Base-by-base conservation (phyloP, 2,113 vertebrate species). In the Jaculus jaculus region DNA sequence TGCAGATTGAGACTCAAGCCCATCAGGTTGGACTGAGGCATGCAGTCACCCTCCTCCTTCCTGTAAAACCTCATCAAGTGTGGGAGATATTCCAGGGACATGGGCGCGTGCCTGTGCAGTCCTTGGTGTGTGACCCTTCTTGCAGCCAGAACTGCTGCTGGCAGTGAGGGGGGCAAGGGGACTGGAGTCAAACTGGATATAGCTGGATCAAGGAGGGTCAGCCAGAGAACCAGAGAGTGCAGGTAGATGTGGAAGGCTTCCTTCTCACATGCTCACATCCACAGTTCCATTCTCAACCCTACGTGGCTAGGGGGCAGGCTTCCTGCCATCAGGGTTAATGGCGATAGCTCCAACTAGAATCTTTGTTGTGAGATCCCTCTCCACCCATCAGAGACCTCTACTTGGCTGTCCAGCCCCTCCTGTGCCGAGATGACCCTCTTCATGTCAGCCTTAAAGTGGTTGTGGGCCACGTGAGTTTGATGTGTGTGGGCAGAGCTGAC, bases 1-100 rank as follows among this genome's bases (percentile, higher is more conserved):
- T 98, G 98, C 98, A 99, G 99, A 98, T 99, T 99, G 99, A 99
- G 99, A 98, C 81, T 97, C 97, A 98, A 98, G 97, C 98, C 96
- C 95, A 96, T 98, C 97, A 97, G 98, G 97, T 98, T 98, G 98
- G 97, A 96, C 96, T 90, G 11, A 98, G 98, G 98, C 99, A 98
- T 98, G 98, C 96, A 63, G 20, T 63, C 61, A 63, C 97, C 92
- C 95, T 87, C 96, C 96, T 96, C 98, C 97, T 97, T 97, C 98
- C 96, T 39, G 84, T 97, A 98, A 98, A 98, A 98, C 98, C 97
- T 96, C 97, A 87, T 98, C 98, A 98, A 98, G 98, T 98, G 96
- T 87, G 98, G 98, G 98, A 98, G 98, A 97, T 97, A 97, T 83
- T 94, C 96, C 93, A 82, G 97, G 96, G 97, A 98, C 96, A 95